Evolutionary conservation across 2,797 vertebrate species (phyloP).

Genomic region (Chaetophractus vellerosus): DNA sequence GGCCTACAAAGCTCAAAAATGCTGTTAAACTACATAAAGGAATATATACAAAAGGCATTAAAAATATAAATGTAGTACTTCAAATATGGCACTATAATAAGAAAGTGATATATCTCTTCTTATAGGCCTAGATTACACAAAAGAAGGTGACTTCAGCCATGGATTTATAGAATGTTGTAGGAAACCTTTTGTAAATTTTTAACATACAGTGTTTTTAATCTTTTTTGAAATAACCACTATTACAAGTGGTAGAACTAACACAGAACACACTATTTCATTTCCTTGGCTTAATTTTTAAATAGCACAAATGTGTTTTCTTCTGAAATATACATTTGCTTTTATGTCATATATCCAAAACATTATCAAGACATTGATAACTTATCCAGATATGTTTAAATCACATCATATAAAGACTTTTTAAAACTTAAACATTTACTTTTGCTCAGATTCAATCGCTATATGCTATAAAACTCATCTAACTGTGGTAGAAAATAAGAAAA

Average conservation of each 20-base stretch:
- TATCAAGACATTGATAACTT: constrained; percentile 61
- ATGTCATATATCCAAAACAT: constrained; percentile 65
- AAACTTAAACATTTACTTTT: constrained; percentile 69
- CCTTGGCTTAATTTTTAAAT: constrained; percentile 67
- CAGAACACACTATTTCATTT: neutral
- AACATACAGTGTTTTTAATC: neutral
- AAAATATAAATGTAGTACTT: neutral
- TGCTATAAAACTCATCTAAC: constrained; percentile 87
- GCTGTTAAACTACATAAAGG: neutral
- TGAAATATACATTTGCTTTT: constrained; percentile 70
- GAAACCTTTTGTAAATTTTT: neutral
- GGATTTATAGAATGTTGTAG: neutral
- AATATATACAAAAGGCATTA: neutral
- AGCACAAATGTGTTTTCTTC: neutral
- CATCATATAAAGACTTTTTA: constrained; percentile 38
- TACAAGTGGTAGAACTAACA: neutral
- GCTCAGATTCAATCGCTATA: constrained; percentile 76
- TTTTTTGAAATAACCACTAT: neutral
- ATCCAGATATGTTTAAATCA: constrained; percentile 80
- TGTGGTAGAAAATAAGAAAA: constrained; percentile 85
- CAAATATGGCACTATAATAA: constrained; percentile 9
- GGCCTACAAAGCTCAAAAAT: neutral
- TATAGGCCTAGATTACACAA: constrained; percentile 24
- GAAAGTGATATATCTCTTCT: constrained; percentile 51
- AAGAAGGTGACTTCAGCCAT: neutral